Evolutionary conservation across 1,140 invertebrate species (phyloP), one percentile per base, ranked within the genome.

Genomic region (Tyrophagus putrescentiae): DNA sequence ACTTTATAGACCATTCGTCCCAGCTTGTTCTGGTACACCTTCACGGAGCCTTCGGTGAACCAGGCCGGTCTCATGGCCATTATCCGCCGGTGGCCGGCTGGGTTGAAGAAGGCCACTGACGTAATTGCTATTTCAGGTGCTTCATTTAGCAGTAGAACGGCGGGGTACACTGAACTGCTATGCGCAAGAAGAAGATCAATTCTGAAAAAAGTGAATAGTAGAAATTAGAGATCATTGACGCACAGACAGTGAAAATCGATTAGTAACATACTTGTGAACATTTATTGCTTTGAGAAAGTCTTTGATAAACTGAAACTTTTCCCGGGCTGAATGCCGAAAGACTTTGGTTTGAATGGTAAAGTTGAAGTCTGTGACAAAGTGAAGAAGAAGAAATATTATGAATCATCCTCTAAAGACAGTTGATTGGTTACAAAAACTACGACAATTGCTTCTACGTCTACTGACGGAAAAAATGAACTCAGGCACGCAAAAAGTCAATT

Each of bases 211-310:
- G 57, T 18, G 3, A 31, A 62, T 21, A 39, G 6, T 18, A 18
- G 36, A 7, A 60, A 18, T 32, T 25, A 45, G 31, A 48, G 13
- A 25, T 6, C 11, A 50, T 53, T 41, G 50, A 25, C 18, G 28
- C 11, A 58, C n/a, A 18, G n/a, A 21, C 48, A 6, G 9, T 57
- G 27, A 16, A 36, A 57, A 42, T 36, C 3, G 4, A 58, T 57
- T 2, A n/a, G 3, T 61, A n/a, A 45, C 60, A 57, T 58, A 65
- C 64, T 33, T 54, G 11, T 57, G 16, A 25, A 66, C 29, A 31
- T 45, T 41, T 27, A 65, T 65, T 21, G 64, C 48, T 21, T 39
- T 16, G 4, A 66, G 45, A 57, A 66, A 66, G 42, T 66, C 65
- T 59, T 41, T 65, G 3, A 65, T 21, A 58, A 53, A 65, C 41